Evolutionary conservation across 2,888 invertebrate genomes (phyloP).

Genomic region (Strigamia transsilvanica): DNA sequence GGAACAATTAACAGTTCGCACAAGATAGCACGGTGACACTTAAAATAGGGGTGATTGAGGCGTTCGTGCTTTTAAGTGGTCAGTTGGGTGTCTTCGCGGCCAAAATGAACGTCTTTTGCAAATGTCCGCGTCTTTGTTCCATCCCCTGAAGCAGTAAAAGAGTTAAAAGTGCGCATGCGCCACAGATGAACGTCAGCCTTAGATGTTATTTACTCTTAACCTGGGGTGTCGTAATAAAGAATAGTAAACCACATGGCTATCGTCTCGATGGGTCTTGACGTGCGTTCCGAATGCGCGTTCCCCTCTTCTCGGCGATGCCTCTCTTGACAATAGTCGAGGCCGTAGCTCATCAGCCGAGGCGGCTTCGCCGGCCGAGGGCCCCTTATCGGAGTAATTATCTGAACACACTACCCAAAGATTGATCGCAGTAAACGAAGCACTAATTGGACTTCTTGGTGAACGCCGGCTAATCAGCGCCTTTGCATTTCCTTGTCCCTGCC

Average conservation of each 20-base stretch:
- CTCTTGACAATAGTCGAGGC: constrained; percentile 44
- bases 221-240: constrained; percentile 52
- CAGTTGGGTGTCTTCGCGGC: constrained; percentile 10
- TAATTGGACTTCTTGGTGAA: constrained; percentile 52
- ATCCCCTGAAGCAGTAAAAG: constrained; percentile 18
- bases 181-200: constrained; percentile 50
- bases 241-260: constrained; percentile 36
- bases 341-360: constrained; percentile 42
- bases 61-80: constrained; percentile 3
- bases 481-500: neutral
- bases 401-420: constrained; percentile 50
- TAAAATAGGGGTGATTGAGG: neutral
- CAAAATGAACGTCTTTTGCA: constrained; percentile 4
- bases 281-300: constrained; percentile 35
- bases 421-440: constrained; percentile 53
- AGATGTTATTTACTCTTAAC: constrained; percentile 51
- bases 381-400: constrained; percentile 53
- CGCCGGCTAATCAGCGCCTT: constrained; percentile 34
- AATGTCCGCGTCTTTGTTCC: neutral
- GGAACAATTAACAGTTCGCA: neutral
- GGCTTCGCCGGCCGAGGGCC: constrained; percentile 14
- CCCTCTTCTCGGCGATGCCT: constrained; percentile 38
- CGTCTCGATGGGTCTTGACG: constrained; percentile 14
- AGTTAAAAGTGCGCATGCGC: constrained; percentile 31
- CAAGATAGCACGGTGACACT: neutral